A percentile compares a stretch with the other conserved stretches of the same genome.
These are phyloP conservation scores for Cossypha dichroa DNA, from an alignment of 2,797 vertebrate species.

Conservation along the genomic window DNA sequence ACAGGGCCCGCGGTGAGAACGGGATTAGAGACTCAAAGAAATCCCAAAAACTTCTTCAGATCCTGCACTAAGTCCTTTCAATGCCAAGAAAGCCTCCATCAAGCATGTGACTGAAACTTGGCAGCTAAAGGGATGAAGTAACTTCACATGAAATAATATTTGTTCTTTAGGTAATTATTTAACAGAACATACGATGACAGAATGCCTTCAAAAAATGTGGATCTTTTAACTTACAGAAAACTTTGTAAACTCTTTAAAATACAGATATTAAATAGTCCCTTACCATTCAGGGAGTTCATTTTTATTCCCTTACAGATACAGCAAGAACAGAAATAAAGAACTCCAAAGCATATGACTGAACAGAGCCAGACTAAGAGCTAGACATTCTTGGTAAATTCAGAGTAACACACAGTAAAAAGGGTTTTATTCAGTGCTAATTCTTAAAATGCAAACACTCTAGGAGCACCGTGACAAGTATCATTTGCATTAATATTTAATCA, in stretches of 20 bases:
- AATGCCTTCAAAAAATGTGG: not conserved
- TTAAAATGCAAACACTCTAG: not conserved
- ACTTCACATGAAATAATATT: conserved; percentile 19
- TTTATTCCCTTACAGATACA: not conserved
- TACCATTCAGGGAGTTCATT: not conserved
- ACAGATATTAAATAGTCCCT: not conserved
- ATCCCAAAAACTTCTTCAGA: conserved; percentile 17
- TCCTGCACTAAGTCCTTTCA: not conserved
- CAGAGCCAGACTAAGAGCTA: not conserved
- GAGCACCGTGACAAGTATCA: not conserved
- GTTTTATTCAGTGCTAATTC: not conserved
- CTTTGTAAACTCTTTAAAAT: not conserved
- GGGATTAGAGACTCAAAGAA: not conserved
- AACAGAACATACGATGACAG: not conserved
- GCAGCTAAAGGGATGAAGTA: conserved; percentile 24
- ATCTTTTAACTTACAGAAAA: not conserved
- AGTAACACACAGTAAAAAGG: not conserved
- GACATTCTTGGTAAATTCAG: not conserved
- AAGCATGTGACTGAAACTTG: conserved; percentile 60
- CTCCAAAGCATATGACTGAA: not conserved
- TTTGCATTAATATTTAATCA: not conserved
- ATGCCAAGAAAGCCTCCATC: not conserved
- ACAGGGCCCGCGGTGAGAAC: not conserved
- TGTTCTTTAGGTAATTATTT: conserved; percentile 55
- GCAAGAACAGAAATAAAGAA: not conserved